Evolutionary conservation across 2,888 invertebrate genomes (phyloP).

Genomic region (Achlya flavicornis): DNA sequence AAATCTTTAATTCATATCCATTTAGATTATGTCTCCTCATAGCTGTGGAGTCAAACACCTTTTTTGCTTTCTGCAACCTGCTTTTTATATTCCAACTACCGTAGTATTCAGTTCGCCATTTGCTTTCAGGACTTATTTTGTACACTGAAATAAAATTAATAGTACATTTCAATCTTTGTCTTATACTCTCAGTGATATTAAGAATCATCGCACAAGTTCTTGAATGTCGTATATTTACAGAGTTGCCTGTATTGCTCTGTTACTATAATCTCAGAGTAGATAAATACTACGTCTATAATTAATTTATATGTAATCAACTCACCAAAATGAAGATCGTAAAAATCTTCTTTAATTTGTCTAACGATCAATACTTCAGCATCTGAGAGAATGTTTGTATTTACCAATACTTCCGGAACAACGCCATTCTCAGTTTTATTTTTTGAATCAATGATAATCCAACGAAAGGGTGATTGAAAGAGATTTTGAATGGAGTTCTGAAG

Average conservation of each 20-base stretch:
- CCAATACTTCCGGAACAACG: slow-evolving; percentile 41
- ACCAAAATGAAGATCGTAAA: slow-evolving; percentile 54
- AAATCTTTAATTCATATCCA: slow-evolving; percentile 74
- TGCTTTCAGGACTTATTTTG: slow-evolving; percentile 48
- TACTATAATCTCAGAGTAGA: too few relatives aligned
- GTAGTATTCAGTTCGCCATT: slow-evolving; percentile 59
- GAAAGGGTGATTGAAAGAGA: slow-evolving; percentile 62
- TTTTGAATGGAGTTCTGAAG: slow-evolving; percentile 27
- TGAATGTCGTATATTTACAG: too few relatives aligned
- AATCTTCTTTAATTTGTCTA: slow-evolving; percentile 26
- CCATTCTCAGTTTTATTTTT: slow-evolving; percentile 24
- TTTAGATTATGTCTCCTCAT: slow-evolving; percentile 74
- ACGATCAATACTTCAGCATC: slow-evolving; percentile 62
- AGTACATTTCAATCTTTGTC: too few relatives aligned
- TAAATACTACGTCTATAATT: not conserved
- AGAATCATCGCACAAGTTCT: too few relatives aligned
- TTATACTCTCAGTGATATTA: too few relatives aligned
- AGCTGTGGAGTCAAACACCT: slow-evolving; percentile 48
- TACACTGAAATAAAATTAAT: slow-evolving; percentile 58
- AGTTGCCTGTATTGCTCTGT: too few relatives aligned
- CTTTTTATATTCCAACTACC: slow-evolving; percentile 56
- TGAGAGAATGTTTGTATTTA: slow-evolving; percentile 50
- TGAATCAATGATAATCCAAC: slow-evolving; percentile 62
- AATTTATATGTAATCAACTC: slow-evolving; percentile 31
- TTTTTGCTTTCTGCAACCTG: slow-evolving; percentile 42